Evolutionary conservation across 1,140 invertebrate genomes (phyloP), one percentile per base, ranked within the genome.

Genomic region (Sipha flava): DNA sequence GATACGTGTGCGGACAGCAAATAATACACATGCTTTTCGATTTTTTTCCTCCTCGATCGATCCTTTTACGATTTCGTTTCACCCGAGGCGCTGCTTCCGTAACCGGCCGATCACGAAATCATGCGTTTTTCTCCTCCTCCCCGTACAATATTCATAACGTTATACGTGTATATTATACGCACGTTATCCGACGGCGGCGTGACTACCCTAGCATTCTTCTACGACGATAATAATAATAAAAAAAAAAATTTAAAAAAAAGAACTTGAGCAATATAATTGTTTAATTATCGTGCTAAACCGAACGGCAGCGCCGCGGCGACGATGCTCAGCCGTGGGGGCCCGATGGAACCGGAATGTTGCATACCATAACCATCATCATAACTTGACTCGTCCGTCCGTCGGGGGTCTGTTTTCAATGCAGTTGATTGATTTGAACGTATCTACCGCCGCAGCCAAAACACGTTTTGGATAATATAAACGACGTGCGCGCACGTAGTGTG

Each of bases 341-440:
- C 10, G 23, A 66, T 40, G 31, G 62, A 40, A 66, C 34, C 62
- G 62, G 62, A 66, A 66, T 66, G 62, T 10, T 31, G 57, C 57
- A 59, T 59, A 59, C 57, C 57, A 59, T 59, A 59, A 16, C 7
- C 18, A 29, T 7, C 12, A 6, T 26, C 18, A 31, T 59, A 26
- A 31, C 57, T 59, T 23, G 26, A 23, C 0, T 34, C 62, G 34
- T 66, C 34, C 62, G 62, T 40, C 34, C 62, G 37, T 37, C 31
- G 62, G 62, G 62, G 62, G 62, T 66, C 62, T 34, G 62, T 66
- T 66, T 37, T 66, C 59, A 64, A 37, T 23, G 34, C 62, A n/a
- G 62, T 66, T 66, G 62, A 66, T 66, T 66, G 62, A 66, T 66
- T 40, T 40, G 62, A 66, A 66, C 12, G 62, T 14, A 40, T 66